Evolutionary conservation across 2,888 invertebrate genomes (phyloP), one percentile per base, ranked within the genome.

Genomic region (Cryptocheilus praepositus): DNA sequence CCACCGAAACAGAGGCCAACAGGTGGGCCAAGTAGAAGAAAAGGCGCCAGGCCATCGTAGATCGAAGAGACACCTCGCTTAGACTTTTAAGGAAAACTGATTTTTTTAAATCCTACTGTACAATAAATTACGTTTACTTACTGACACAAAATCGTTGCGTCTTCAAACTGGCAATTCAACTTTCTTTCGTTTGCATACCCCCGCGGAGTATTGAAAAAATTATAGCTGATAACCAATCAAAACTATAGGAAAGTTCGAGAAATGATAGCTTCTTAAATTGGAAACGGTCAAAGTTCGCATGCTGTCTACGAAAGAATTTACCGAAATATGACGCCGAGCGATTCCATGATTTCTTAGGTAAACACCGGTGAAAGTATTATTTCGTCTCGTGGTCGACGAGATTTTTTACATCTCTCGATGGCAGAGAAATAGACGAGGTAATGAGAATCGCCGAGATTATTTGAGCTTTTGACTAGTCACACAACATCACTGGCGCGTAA

Each of bases 1-100:
- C 93, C 95, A 46, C 90, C 91, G 16, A 93, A 91, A 83, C 91
- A 92, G 4, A 93, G 92, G 81, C 91, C 80, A 82, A 89, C 65
- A 0, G 89, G 91, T 8, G 91, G 91, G 28, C 88, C 89, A n/a
- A 88, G 86, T 67, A 89, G 89, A 71, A 88, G 91, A 75, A 91
- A 90, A 84, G 88, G 88, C 51, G 76, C 83, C 45, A 89, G 87
- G 78, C 90, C 89, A 51, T 81, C 90, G 51, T 73, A 71, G 55
- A 66, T 36, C 51, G 61, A 67, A 71, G 45, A 36, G 36, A 36
- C 36, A 43, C 53, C 16, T 46, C 60, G 16, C 68, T 21, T 70
- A 73, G 66, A 70, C 74, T 64, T 72, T 69, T 73, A 70, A 64
- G 54, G 59, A 44, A 53, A 2, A 21, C 55, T 62, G 71, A 70